Conservation (phyloP, 1,140 invertebrate species). For the Drosophila jambulina region DNA sequence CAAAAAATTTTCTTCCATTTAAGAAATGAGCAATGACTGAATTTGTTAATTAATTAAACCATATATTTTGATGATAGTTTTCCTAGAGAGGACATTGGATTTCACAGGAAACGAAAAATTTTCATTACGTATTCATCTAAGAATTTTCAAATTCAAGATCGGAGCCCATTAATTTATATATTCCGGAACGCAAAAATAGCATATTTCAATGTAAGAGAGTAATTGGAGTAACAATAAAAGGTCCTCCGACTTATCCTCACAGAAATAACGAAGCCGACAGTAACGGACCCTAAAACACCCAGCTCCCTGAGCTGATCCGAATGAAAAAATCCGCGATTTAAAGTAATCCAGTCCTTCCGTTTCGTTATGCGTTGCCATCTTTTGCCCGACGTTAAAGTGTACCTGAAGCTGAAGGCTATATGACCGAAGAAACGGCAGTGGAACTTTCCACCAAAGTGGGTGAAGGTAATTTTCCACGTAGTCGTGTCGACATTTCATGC, state of each 20-base stretch:
- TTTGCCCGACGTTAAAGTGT: slow-evolving; percentile 26
- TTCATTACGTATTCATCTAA: no score
- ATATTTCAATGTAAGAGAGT: neutral
- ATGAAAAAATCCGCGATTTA: slow-evolving; percentile 21
- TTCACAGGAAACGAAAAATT: neutral
- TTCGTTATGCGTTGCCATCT: slow-evolving; percentile 25
- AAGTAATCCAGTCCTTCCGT: slow-evolving; percentile 18
- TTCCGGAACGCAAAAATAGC: neutral
- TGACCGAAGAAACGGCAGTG: slow-evolving; percentile 8
- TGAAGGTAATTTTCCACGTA: slow-evolving; percentile 74
- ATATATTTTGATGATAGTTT: neutral
- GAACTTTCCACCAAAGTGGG: slow-evolving; percentile 65
- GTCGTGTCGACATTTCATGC: slow-evolving; percentile 69
- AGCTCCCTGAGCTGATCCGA: neutral
- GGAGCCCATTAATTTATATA: no score
- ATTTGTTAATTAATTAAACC: no score
- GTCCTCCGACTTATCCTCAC: neutral
- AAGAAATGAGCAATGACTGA: no score
- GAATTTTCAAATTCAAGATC: no score
- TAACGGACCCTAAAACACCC: neutral
- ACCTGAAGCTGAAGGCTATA: slow-evolving; percentile 20
- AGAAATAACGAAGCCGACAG: neutral
- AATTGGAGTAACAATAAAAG: neutral
- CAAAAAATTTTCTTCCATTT: no score
- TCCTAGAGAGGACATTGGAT: neutral